Percentiles rank a stretch among this genome's conserved stretches.
These are phyloP conservation scores for Lathamus discolor DNA, from an alignment of 2,113 vertebrate species.

Conservation along the genomic window DNA sequence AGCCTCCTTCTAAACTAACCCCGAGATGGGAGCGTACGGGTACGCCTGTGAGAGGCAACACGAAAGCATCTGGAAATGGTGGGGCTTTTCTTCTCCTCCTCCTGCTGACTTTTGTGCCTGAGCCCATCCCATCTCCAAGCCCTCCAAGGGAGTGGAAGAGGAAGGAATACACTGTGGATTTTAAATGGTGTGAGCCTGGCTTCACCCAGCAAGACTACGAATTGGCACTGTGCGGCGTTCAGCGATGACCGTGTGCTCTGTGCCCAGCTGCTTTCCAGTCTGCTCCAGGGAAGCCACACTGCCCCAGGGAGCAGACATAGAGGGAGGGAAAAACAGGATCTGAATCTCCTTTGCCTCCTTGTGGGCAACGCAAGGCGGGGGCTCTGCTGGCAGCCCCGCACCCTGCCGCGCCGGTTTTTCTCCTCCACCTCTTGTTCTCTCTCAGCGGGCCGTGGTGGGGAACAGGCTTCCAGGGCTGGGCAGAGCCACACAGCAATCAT, in stretches of 20 bases:
- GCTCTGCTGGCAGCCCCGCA: not conserved
- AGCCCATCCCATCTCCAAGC: not conserved
- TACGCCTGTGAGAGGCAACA: not conserved
- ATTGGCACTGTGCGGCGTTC: not conserved
- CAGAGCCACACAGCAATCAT: not conserved
- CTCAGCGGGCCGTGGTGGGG: not conserved
- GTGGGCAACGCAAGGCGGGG: not conserved
- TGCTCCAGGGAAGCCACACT: not conserved
- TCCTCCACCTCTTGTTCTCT: constrained; percentile 34
- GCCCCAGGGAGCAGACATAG: not conserved
- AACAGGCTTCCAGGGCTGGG: not conserved
- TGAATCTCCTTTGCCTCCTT: not conserved
- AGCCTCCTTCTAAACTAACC: constrained; percentile 19
- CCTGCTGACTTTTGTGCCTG: not conserved
- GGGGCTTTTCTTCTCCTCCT: not conserved
- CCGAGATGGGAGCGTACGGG: not conserved
- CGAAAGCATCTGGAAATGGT: not conserved
- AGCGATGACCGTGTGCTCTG: not conserved
- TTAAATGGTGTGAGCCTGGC: not conserved
- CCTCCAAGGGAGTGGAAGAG: not conserved
- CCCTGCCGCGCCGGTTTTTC: constrained; percentile 13
- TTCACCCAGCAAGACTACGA: not conserved
- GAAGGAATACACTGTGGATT: constrained; percentile 12
- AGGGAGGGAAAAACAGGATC: not conserved
- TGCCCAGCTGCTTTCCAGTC: not conserved